Conservation (phyloP, 2,797 vertebrate species). For the Pteropus rufus region DNA sequence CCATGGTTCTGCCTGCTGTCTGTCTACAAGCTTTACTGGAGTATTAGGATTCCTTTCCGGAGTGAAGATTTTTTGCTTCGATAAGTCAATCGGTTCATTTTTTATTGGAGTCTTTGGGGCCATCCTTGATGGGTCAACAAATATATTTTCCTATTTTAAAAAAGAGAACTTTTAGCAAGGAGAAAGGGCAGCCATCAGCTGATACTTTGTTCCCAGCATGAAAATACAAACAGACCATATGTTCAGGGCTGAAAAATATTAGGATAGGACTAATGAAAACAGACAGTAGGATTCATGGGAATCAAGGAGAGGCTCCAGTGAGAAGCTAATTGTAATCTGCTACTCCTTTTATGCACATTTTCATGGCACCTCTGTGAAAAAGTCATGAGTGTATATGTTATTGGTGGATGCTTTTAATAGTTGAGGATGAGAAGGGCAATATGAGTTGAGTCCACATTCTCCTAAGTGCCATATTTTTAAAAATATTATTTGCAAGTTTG, state of each 20-base stretch:
- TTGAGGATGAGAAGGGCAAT: background rate
- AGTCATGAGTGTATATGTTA: background rate
- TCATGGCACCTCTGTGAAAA: background rate
- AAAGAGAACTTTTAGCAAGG: conserved; percentile 62
- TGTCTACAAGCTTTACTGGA: conserved; percentile 88
- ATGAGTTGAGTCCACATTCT: background rate
- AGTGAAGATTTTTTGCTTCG: conserved; percentile 82
- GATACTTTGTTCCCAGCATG: background rate
- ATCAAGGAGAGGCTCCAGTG: background rate
- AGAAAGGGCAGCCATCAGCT: background rate
- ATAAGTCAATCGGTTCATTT: conserved; percentile 83
- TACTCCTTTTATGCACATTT: background rate
- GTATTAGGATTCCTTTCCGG: conserved; percentile 89
- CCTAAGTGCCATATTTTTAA: background rate
- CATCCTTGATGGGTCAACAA: conserved; percentile 85
- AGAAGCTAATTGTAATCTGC: background rate
- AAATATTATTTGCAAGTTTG: background rate
- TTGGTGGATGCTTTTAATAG: background rate
- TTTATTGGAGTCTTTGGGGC: conserved; percentile 88
- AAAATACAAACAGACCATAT: background rate
- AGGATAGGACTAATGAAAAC: background rate
- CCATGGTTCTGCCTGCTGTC: conserved; percentile 88
- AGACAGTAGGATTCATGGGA: background rate
- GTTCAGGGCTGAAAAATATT: background rate
- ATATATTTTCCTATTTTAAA: conserved; percentile 91